A percentile compares a stretch with the other conserved stretches of the same genome.
Evolutionary conservation across 2,797 vertebrate genomes (phyloP).

Genomic region (Mergus octosetaceus): DNA sequence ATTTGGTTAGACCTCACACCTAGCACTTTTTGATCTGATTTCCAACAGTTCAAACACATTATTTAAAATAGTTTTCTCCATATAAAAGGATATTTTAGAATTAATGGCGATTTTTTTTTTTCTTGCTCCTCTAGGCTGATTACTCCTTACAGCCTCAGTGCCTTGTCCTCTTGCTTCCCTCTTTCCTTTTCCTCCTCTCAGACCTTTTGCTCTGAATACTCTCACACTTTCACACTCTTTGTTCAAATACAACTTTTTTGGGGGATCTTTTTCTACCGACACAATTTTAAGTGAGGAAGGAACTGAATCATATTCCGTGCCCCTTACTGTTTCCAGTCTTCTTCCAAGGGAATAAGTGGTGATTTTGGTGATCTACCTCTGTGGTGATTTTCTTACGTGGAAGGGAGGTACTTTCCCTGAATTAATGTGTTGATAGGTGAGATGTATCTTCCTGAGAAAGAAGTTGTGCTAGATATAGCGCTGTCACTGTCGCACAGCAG

Average conservation of each 20-base stretch:
- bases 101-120: neutral
- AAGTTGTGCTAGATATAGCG: neutral
- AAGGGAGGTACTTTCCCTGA: neutral
- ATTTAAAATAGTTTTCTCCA: neutral
- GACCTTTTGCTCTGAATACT: neutral
- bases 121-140: neutral
- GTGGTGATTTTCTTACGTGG: neutral
- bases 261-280: neutral
- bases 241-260: constrained; percentile 1
- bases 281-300: neutral
- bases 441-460: neutral
- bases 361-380: neutral
- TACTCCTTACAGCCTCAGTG: neutral
- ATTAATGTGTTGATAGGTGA: neutral
- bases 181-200: neutral
- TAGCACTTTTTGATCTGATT: neutral
- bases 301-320: neutral
- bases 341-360: neutral
- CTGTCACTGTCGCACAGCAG: neutral
- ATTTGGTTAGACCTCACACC: neutral
- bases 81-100: neutral
- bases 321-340: neutral
- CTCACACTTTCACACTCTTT: neutral
- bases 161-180: neutral
- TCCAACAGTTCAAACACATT: neutral